Percentiles rank a stretch among this genome's conserved stretches.
These are phyloP conservation scores for Eugnorisma glareosa DNA, from an alignment of 2,888 invertebrate species.

Conservation along the genomic window DNA sequence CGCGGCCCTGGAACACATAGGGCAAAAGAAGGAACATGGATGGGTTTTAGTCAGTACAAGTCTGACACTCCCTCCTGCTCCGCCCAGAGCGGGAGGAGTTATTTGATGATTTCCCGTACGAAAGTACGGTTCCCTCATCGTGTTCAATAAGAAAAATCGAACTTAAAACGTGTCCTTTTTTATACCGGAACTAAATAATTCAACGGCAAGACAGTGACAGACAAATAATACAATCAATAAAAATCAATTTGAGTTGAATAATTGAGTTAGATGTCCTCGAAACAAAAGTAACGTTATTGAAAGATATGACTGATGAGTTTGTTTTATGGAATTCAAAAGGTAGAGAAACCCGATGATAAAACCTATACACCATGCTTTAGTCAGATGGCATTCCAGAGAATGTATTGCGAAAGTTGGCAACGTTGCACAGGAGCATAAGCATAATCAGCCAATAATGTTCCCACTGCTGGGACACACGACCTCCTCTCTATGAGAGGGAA, in stretches of 20 bases:
- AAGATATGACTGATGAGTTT: not conserved
- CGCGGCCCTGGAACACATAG: no score
- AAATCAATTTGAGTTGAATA: constrained; percentile 27
- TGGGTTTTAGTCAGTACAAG: no score
- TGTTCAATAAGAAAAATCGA: not conserved
- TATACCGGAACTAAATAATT: not conserved
- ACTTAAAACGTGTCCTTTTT: not conserved
- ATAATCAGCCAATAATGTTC: no score
- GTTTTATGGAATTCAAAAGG: not conserved
- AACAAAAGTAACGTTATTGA: constrained; percentile 11
- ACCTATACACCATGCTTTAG: not conserved
- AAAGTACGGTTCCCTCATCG: no score
- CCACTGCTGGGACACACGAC: no score
- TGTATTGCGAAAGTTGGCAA: no score
- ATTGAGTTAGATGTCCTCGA: constrained; percentile 17
- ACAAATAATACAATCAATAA: constrained; percentile 14
- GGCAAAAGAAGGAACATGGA: no score
- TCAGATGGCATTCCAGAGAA: not conserved
- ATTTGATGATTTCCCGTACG: no score
- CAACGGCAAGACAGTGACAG: not conserved
- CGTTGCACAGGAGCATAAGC: no score
- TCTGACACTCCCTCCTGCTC: no score
- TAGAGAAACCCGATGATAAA: not conserved
- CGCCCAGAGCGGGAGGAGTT: no score
- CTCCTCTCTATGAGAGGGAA: no score